Percentiles rank a stretch among this genome's conserved stretches.
phyloP scores from a whole-genome alignment of 35 echinoderm and acorn worm species.

The Chiridota heheva region DNA sequence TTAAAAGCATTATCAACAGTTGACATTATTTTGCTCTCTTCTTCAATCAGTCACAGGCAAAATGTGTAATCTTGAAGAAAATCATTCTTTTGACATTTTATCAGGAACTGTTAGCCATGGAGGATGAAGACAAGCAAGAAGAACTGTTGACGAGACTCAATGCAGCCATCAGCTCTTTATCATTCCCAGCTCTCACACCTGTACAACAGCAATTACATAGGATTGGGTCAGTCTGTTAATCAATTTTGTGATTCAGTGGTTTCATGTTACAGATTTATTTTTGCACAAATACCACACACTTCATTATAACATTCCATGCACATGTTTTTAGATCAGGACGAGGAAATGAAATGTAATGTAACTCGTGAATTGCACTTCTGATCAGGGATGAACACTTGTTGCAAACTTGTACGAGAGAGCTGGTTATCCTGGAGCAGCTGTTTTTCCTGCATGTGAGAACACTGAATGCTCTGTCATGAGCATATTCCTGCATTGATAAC shows the following conservation, averaged over 20 bases:
- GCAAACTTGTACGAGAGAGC: no score
- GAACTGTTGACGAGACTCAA: conserved; percentile 85
- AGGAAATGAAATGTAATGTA: no score
- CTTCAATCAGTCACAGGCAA: no score
- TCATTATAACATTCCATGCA: not conserved
- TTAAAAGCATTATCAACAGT: not conserved
- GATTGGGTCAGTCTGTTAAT: conserved; percentile 91
- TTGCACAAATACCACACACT: not conserved
- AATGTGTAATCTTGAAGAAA: no score
- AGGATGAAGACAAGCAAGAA: conserved; percentile 86
- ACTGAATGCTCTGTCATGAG: no score
- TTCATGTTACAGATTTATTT: not conserved
- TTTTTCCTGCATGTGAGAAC: no score
- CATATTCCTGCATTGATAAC: no score
- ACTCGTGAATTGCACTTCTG: no score
- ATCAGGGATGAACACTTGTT: no score
- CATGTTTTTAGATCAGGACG: not conserved
- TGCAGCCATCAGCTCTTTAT: conserved; percentile 68
- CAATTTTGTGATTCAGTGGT: not conserved
- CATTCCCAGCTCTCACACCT: conserved; percentile 78
- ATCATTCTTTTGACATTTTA: not conserved
- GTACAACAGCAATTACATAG: conserved; percentile 86
- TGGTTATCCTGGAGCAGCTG: no score
- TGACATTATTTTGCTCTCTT: not conserved
- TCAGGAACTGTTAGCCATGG: conserved; percentile 75